Base-by-base conservation (phyloP, 1,140 invertebrate species). In the Hyphantria cunea region DNA sequence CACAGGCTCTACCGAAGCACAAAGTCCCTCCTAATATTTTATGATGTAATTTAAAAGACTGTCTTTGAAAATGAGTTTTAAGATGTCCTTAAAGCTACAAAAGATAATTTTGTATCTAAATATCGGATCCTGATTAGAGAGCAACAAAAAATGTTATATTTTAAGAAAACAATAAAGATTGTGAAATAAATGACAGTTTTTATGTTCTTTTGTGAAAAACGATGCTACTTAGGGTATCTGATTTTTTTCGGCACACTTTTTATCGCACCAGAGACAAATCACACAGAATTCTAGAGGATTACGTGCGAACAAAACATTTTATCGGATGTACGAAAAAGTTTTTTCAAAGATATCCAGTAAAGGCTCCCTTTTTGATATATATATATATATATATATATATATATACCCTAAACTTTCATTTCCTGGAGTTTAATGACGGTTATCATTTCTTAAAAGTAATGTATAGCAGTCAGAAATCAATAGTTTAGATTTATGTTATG, bases 221-320 rank as follows among this genome's bases (percentile, higher is more conserved):
- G 47, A 60, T 25, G 14, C 34, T 39, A 56, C 15, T 64, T 64
- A 45, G 49, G 66, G 64, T 64, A 69, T 67, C 54, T 37, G 33
- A 50, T 52, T 59, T 60, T n/a, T 34, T 58, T 32, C 25, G 31
- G 34, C 44, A 56, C 49, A 45, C 47, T 65, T 49, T 63, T 74
- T 80, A 78, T 76, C 76, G 64, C 55, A 50, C 45, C 45, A 56
- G 64, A 78, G 68, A 82, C 73, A 83, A 86, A 84, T 83, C 75
- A 78, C 75, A 72, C 52, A 69, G 74, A 78, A 76, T 80, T 67
- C 50, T 58, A 70, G 13, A 62, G 78, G 80, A 85, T 86, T 84
- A 85, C 80, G 80, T 51, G 71, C 68, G 70, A 74, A 77, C 74
- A 65, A 80, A 84, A 82, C 76, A 82, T 83, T 82, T 86, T 84